These are phyloP conservation scores for Drosophila repletoides DNA, from an alignment of 1,140 invertebrate species.

Conservation along the genomic window DNA sequence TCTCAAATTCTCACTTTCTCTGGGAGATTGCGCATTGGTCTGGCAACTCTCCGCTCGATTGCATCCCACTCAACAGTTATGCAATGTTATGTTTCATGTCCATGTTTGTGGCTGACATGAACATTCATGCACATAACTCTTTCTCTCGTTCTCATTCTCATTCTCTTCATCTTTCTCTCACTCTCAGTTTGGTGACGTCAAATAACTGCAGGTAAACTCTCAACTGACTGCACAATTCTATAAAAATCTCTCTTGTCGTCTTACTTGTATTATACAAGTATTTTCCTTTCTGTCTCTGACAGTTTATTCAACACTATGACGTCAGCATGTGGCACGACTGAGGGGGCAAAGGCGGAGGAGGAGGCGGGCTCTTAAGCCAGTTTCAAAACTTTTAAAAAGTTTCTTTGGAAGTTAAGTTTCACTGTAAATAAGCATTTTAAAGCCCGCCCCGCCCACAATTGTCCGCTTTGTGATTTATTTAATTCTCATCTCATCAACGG, in stretches of 20 bases:
- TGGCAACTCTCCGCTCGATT: conserved; percentile 9
- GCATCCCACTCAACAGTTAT: conserved; percentile 66
- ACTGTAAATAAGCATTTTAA: neutral
- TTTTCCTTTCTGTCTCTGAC: conserved; percentile 19
- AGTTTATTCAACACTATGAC: conserved; percentile 53
- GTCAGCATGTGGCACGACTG: conserved; percentile 34
- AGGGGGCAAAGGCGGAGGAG: neutral
- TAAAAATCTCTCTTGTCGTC: conserved; percentile 1
- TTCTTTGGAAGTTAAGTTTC: neutral
- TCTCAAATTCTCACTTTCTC: neutral
- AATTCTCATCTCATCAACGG: neutral
- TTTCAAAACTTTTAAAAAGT: conserved; percentile 4
- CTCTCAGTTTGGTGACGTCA: conserved; percentile 50
- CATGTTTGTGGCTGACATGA: conserved; percentile 25
- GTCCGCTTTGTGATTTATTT: conserved; percentile 1
- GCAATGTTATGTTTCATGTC: conserved; percentile 51
- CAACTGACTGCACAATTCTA: conserved; percentile 16
- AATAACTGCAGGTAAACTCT: conserved; percentile 12
- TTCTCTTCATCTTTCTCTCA: neutral
- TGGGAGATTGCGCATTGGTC: conserved; percentile 25
- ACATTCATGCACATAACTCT: conserved; percentile 9
- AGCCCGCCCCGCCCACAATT: neutral
- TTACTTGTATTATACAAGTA: conserved; percentile 48
- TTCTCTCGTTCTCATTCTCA: neutral
- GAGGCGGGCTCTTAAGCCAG: neutral